Percentiles rank a stretch among this genome's conserved stretches.
phyloP scores from a whole-genome alignment of 2,797 vertebrate genomes.

The Anguilla obscura region DNA sequence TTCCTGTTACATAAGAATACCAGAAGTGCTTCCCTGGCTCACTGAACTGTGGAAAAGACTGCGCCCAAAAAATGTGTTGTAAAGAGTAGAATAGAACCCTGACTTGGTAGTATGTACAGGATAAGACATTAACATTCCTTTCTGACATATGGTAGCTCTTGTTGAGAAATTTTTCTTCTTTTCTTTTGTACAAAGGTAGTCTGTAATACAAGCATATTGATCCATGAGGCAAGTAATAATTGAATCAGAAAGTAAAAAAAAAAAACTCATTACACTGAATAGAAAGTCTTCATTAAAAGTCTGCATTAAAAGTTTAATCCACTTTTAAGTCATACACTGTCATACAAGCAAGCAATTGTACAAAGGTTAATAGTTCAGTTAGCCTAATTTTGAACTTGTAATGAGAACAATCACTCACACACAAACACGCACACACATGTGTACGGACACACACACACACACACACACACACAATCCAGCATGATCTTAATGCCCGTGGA shows the following conservation, averaged over 20 bases:
- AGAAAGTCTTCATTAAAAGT: too few species aligned
- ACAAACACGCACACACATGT: too few species aligned
- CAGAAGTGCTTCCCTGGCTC: neutral
- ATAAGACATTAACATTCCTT: neutral
- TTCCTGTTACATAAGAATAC: conserved; percentile 15
- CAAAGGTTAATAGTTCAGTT: too few species aligned
- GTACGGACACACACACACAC: too few species aligned
- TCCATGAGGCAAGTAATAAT: neutral
- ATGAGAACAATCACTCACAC: too few species aligned
- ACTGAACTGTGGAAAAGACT: neutral
- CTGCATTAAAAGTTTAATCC: too few species aligned
- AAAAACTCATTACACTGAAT: too few species aligned
- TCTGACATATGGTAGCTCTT: neutral
- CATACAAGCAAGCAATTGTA: too few species aligned
- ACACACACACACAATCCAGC: too few species aligned
- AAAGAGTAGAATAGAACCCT: neutral
- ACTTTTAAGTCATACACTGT: neutral
- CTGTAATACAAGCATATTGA: neutral
- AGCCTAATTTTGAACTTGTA: too few species aligned
- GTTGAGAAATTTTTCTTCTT: too few species aligned
- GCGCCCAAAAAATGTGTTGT: neutral
- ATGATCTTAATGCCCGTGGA: too few species aligned
- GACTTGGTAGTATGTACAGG: neutral
- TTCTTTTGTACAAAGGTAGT: neutral
- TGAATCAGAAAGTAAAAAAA: neutral